Base-by-base conservation (phyloP, 35 echinoderm and acorn worm genomes). In the Heliocidaris erythrogramma region DNA sequence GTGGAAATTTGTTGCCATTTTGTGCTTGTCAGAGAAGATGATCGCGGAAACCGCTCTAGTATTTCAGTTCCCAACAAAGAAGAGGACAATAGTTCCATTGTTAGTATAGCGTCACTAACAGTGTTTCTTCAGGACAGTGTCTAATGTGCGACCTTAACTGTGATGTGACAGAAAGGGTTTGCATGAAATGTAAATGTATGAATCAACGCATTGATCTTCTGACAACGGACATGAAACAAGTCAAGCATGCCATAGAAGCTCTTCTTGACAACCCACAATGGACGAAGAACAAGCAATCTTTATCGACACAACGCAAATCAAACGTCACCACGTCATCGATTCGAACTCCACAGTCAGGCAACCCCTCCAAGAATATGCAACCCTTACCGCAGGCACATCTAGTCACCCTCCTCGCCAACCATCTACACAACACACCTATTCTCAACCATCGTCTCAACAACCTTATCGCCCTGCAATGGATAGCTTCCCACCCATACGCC, bases 141-240 rank as follows among this genome's bases (percentile, higher is more conserved):
- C n/a, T n/a, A n/a, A n/a, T n/a, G n/a, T 86, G 85, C 31, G 85
- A 86, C 24, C 85, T 86, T 5, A 86, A 86, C 5, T 86, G 85
- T 86, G 24, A 27, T 8, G 24, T 17, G 5, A 86, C 8, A 10
- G 27, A 8, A 86, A 5, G 85, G 7, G 17, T 86, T 86, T 86
- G 85, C 85, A 86, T 86, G 31, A 5, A n/a, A 86, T 86, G 85
- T n/a, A 86, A 86, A n/a, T 86, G 85, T 86, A 86, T 86, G 31
- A 8, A 86, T 32, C 8, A 10, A 32, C 85, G 85, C 5, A 7
- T 86, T 32, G 85, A 86, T 86, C 85, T 7, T 7, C 85, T 86
- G 85, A 10, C 85, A 27, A 86, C 5, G 85, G 85, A 86, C 85
- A 10, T 86, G 27, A 86, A 86, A n/a, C 5, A 86, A 32, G 17